phyloP scores from a whole-genome alignment of 2,797 vertebrate genomes.

The Alfaro cultratus region DNA sequence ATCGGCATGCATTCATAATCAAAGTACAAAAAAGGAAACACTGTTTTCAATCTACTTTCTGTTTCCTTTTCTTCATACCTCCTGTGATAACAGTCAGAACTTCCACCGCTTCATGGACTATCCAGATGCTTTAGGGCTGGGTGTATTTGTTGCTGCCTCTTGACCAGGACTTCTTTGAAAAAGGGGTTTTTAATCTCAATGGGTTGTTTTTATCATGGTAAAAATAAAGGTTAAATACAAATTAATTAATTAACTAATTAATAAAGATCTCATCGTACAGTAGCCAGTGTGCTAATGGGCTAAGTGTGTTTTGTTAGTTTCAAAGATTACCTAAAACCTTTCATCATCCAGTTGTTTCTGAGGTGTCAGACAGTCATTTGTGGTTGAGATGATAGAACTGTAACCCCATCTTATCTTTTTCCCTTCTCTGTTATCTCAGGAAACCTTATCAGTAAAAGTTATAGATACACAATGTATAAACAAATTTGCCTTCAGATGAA shows the following conservation, averaged over 20 bases:
- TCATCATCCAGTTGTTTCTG: background rate
- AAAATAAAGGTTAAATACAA: too few species aligned
- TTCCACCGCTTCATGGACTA: background rate
- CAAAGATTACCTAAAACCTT: background rate
- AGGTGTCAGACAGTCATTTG: background rate
- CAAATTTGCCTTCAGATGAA: background rate
- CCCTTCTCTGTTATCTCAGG: background rate
- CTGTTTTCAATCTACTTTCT: background rate
- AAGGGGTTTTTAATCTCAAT: too few species aligned
- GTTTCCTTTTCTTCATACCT: background rate
- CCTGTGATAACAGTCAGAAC: background rate
- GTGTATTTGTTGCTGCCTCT: background rate
- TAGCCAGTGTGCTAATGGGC: background rate
- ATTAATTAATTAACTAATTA: too few species aligned
- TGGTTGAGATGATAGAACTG: background rate
- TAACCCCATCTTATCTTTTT: background rate
- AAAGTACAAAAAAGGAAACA: constrained; percentile 1
- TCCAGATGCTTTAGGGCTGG: background rate
- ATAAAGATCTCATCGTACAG: background rate
- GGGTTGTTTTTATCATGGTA: too few species aligned
- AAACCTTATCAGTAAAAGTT: background rate
- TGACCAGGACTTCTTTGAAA: too few species aligned
- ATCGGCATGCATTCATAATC: constrained; percentile 14
- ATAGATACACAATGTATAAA: background rate
- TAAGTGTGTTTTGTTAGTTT: background rate